phyloP scores from a whole-genome alignment of 2,797 vertebrate genomes.

The Parotocinclus haroldoi region DNA sequence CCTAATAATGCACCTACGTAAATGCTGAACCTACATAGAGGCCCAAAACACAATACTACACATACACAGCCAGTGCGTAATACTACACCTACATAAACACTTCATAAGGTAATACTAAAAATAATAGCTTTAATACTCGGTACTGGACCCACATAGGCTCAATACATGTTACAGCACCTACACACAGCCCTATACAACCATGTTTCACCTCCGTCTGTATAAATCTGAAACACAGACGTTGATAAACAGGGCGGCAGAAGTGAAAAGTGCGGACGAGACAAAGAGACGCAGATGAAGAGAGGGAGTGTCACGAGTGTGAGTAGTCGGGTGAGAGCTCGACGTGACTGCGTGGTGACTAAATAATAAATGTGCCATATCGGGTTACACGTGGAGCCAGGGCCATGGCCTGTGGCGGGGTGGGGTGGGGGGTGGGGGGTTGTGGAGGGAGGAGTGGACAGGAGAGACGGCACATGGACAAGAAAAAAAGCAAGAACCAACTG shows the following conservation, averaged over 20 bases:
- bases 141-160: conserved; percentile 21
- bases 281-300: conserved; percentile 27
- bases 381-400: conserved; percentile 71
- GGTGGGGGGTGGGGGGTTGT: conserved; percentile 52
- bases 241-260: conserved; percentile 13
- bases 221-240: not conserved
- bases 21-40: not conserved
- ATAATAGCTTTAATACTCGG: not conserved
- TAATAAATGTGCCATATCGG: conserved; percentile 77
- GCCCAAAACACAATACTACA: not conserved
- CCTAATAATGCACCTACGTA: too few relatives aligned
- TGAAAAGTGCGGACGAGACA: conserved; percentile 15
- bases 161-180: conserved; percentile 5
- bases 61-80: not conserved
- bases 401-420: conserved; percentile 58
- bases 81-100: not conserved
- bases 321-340: conserved; percentile 62
- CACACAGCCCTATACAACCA: not conserved
- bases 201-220: not conserved
- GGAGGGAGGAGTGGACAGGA: conserved; percentile 41
- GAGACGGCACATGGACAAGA: conserved; percentile 31
- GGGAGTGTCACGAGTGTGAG: conserved; percentile 55
- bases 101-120: not conserved
- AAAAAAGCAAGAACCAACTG: conserved; percentile 26
- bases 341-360: conserved; percentile 73